Conservation (phyloP, 2,797 vertebrate genomes). For the Hoplostethus mediterraneus region DNA sequence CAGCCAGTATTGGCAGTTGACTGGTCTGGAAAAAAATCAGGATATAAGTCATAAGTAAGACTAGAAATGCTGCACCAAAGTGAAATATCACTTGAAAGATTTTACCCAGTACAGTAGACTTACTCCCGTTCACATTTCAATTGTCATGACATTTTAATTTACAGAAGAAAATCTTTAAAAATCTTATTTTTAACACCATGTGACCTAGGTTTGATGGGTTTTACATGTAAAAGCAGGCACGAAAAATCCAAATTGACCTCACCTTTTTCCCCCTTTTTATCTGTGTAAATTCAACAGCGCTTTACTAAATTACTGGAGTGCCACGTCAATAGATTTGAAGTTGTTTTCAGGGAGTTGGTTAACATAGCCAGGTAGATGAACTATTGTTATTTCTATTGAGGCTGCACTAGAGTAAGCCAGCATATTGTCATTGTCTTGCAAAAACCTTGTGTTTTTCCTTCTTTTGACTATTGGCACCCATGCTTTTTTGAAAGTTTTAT, state of each 20-base stretch:
- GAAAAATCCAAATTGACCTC: neutral
- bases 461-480: too few relatives aligned
- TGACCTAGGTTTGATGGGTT: conserved; percentile 4
- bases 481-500: neutral
- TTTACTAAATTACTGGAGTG: neutral
- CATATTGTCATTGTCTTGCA: neutral
- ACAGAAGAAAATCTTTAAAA: conserved; percentile 10
- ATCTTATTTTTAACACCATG: neutral
- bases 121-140: conserved; percentile 15
- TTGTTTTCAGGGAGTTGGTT: conserved; percentile 31
- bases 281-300: conserved; percentile 4
- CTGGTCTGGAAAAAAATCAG: neutral
- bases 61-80: conserved; percentile 27
- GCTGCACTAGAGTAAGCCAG: conserved; percentile 7
- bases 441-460: conserved; percentile 10
- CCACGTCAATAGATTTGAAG: neutral
- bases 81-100: conserved; percentile 19
- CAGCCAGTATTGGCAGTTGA: neutral
- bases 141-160: conserved; percentile 16
- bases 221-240: neutral
- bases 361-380: conserved; percentile 22
- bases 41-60: too few relatives aligned
- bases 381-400: neutral
- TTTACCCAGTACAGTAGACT: conserved; percentile 1
- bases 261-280: neutral